Percentiles rank a stretch among this genome's conserved stretches.
Conservation (phyloP, 2,797 vertebrate species). For the Coccyzus lansbergi region DNA sequence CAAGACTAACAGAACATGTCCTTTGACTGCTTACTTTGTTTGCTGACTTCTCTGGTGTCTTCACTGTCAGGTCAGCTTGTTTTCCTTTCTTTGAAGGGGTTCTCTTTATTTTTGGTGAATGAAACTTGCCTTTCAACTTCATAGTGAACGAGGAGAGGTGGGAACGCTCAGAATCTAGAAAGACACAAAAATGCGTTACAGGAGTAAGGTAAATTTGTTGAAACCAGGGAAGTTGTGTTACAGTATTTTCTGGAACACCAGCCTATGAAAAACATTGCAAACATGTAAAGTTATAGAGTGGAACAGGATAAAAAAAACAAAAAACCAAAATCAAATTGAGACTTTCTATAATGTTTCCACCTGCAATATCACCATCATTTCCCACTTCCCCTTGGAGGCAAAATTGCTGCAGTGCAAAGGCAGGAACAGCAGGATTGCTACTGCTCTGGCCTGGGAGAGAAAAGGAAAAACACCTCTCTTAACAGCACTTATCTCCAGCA, state of each 20-base stretch:
- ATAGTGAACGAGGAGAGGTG: constrained; percentile 98
- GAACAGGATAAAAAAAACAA: neutral
- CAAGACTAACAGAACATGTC: neutral
- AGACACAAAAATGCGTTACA: constrained; percentile 20
- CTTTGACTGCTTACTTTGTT: constrained; percentile 86
- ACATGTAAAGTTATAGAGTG: neutral
- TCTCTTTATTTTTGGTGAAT: constrained; percentile 97
- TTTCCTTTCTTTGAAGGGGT: constrained; percentile 97
- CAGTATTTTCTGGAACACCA: neutral
- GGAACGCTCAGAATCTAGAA: constrained; percentile 93
- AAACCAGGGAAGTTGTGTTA: neutral
- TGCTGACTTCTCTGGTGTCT: constrained; percentile 87
- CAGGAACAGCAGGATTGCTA: neutral
- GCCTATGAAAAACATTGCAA: neutral
- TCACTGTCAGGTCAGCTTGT: constrained; percentile 88
- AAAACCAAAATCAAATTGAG: neutral
- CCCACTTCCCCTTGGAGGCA: neutral
- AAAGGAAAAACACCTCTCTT: neutral
- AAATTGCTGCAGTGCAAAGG: neutral
- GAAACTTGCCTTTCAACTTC: constrained; percentile 99
- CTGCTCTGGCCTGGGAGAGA: neutral
- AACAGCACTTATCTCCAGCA: constrained; percentile 11
- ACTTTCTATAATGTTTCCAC: constrained; percentile 2
- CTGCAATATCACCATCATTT: neutral
- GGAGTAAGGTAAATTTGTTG: neutral